Conservation (phyloP, 2,888 invertebrate genomes). For the Nemurella pictetii region DNA sequence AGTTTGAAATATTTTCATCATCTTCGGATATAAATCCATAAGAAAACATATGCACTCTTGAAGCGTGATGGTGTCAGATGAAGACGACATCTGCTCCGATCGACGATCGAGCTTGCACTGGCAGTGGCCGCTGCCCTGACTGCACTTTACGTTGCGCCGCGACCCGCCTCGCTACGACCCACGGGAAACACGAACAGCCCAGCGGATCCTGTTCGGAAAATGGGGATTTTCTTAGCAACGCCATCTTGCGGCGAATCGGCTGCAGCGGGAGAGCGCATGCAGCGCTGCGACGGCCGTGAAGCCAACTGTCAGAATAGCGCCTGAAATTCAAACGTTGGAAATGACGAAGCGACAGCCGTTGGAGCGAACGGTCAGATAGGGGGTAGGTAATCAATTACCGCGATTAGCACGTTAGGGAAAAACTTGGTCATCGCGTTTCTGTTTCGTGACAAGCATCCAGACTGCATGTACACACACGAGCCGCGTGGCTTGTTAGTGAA, state of each 20-base stretch:
- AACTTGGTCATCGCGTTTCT: background rate
- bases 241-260: background rate
- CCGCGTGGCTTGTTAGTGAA: background rate
- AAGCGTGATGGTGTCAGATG: no score
- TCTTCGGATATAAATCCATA: no score
- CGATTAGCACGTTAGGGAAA: background rate
- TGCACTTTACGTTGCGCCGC: background rate
- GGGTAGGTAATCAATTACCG: background rate
- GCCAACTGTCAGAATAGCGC: background rate
- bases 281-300: background rate
- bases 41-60: no score
- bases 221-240: background rate
- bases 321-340: background rate
- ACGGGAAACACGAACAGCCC: background rate
- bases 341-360: background rate
- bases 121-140: background rate
- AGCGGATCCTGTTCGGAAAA: background rate
- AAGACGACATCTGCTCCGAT: background rate
- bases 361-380: background rate
- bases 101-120: background rate
- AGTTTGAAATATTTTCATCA: no score
- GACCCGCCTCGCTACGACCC: background rate
- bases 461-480: background rate
- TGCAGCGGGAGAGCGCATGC: background rate
- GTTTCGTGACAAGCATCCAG: background rate